Conservation (phyloP, 2,797 vertebrate genomes). For the Sebastiscus albofasciatus region DNA sequence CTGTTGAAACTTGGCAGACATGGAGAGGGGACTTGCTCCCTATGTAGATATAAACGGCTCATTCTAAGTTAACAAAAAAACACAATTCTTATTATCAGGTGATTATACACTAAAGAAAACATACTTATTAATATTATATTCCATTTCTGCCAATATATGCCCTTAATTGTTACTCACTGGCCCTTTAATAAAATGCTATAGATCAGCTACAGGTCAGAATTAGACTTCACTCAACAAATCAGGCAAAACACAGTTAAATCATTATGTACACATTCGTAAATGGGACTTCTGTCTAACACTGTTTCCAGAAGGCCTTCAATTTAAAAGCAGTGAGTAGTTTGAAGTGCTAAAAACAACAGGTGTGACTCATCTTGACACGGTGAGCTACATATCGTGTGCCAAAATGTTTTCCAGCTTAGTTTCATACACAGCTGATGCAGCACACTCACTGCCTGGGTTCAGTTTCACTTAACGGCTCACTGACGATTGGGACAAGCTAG, state of each 20-base stretch:
- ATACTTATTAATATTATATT: too few relatives aligned
- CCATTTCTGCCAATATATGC: too few relatives aligned
- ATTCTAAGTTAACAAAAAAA: too few relatives aligned
- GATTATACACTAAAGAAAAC: too few relatives aligned
- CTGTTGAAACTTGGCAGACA: too few relatives aligned
- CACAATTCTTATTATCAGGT: too few relatives aligned
- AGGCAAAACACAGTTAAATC: neutral
- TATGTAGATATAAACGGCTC: too few relatives aligned
- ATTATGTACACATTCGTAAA: neutral
- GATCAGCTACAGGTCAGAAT: neutral
- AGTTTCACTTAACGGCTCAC: neutral
- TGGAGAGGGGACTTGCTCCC: accelerated
- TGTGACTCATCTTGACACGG: slow-evolving; percentile 28
- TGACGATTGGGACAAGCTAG: neutral
- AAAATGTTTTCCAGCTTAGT: neutral
- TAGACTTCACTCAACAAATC: neutral
- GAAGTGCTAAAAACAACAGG: slow-evolving; percentile 20
- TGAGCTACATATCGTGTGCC: neutral
- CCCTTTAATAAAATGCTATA: neutral
- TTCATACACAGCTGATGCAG: neutral
- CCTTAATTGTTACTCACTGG: too few relatives aligned
- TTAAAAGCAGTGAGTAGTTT: slow-evolving; percentile 4
- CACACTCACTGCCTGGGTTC: neutral
- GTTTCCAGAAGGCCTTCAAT: neutral
- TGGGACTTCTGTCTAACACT: neutral